A percentile compares a stretch with the other conserved stretches of the same genome.
These are phyloP conservation scores for Perizoma affinitatum DNA, from an alignment of 2,888 invertebrate species.

Conservation along the genomic window DNA sequence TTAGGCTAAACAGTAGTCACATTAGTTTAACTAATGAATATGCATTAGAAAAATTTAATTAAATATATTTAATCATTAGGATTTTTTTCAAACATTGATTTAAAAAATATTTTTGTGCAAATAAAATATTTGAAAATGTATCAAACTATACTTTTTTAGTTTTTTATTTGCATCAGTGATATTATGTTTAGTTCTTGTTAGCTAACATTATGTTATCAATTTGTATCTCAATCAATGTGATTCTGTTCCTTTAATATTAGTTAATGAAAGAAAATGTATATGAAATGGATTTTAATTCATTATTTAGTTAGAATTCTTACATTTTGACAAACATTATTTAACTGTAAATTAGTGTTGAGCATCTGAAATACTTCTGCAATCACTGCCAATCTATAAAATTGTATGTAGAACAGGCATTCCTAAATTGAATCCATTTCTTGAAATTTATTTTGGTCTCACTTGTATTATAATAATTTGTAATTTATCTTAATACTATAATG, in stretches of 20 bases:
- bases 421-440: slow-evolving; percentile 69
- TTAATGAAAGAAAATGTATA: slow-evolving; percentile 36
- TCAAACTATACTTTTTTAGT: slow-evolving; percentile 63
- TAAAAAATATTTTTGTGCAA: slow-evolving; percentile 62
- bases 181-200: slow-evolving; percentile 70
- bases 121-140: slow-evolving; percentile 58
- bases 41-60: slow-evolving; percentile 51
- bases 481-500: slow-evolving; percentile 70
- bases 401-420: slow-evolving; percentile 63
- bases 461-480: slow-evolving; percentile 79
- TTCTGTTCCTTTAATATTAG: slow-evolving; percentile 73
- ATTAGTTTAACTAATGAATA: slow-evolving; percentile 73
- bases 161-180: slow-evolving; percentile 73
- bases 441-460: slow-evolving; percentile 76
- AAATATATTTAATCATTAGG: slow-evolving; percentile 52
- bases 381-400: slow-evolving; percentile 74
- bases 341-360: slow-evolving; percentile 41
- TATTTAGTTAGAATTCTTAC: slow-evolving; percentile 37
- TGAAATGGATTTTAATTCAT: slow-evolving; percentile 61
- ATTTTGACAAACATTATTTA: slow-evolving; percentile 36
- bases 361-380: slow-evolving; percentile 48
- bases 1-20: slow-evolving; percentile 57
- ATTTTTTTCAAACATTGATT: slow-evolving; percentile 65
- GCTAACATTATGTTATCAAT: slow-evolving; percentile 60
- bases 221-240: slow-evolving; percentile 64